These are phyloP conservation scores for Rhinolophus sinicus DNA, from an alignment of 2,113 vertebrate species.

Conservation along the genomic window DNA sequence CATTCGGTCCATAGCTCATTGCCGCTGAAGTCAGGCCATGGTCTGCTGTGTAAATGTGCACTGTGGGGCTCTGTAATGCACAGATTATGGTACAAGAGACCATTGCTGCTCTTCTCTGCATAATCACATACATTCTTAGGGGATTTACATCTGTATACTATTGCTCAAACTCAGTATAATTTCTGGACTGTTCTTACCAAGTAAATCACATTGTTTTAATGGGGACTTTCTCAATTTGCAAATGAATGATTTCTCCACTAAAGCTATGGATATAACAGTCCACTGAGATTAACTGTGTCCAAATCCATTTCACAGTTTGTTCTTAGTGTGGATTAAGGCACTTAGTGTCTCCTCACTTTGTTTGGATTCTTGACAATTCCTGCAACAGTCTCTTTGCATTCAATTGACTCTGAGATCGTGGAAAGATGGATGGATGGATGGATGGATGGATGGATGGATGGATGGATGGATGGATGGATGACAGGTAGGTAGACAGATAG, in stretches of 20 bases:
- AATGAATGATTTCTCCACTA: slow-evolving; percentile 61
- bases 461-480: neutral
- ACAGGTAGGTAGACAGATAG: neutral
- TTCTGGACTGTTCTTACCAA: slow-evolving; percentile 30
- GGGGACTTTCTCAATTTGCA: slow-evolving; percentile 52
- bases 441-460: neutral
- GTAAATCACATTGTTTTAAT: slow-evolving; percentile 13
- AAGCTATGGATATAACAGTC: neutral
- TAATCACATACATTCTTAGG: neutral
- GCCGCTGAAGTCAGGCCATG: slow-evolving; percentile 64
- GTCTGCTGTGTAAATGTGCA: slow-evolving; percentile 69
- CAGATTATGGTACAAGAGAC: slow-evolving; percentile 55
- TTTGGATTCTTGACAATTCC: slow-evolving; percentile 46
- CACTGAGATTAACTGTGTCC: slow-evolving; percentile 39
- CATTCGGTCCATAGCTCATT: slow-evolving; percentile 70
- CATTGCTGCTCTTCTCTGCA: slow-evolving; percentile 48
- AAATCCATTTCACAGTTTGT: slow-evolving; percentile 46
- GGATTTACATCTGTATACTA: slow-evolving; percentile 58
- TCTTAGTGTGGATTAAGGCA: slow-evolving; percentile 45
- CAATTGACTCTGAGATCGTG: slow-evolving; percentile 35
- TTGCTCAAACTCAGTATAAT: slow-evolving; percentile 24
- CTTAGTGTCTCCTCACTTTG: slow-evolving; percentile 1
- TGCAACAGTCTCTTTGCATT: slow-evolving; percentile 11
- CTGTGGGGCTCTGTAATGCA: slow-evolving; percentile 60
- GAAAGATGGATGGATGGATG: neutral